phyloP scores from a whole-genome alignment of 2,888 invertebrate species.

The Agrotis puta region DNA sequence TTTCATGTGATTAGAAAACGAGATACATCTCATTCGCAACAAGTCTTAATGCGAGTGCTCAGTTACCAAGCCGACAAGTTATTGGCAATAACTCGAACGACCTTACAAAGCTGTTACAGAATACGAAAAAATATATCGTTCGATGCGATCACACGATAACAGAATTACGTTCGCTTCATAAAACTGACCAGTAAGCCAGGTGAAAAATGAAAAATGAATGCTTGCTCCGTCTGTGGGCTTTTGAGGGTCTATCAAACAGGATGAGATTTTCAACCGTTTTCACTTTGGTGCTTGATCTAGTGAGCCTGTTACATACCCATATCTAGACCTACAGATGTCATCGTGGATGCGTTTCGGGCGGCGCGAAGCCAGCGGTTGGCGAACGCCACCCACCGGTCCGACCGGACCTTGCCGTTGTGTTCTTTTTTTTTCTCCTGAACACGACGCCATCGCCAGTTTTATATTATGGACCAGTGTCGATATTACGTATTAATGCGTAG shows the following conservation, averaged over 20 bases:
- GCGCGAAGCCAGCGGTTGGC: conserved; percentile 4
- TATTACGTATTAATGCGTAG: conserved; percentile 25
- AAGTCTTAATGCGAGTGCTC: conserved; percentile 23
- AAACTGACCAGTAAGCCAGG: conserved; percentile 7
- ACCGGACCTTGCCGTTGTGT: conserved; percentile 37
- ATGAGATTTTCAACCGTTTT: conserved; percentile 2
- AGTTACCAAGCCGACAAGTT: conserved; percentile 26
- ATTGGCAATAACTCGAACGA: conserved; percentile 45
- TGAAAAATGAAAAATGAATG: background rate
- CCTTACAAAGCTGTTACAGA: conserved; percentile 57
- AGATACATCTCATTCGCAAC: conserved; percentile 26
- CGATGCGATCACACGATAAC: conserved; percentile 40
- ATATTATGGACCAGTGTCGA: conserved; percentile 28
- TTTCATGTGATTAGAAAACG: conserved; percentile 18
- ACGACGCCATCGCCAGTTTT: conserved; percentile 33
- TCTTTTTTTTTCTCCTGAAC: conserved; percentile 33
- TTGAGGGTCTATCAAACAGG: background rate
- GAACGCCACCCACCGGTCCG: conserved; percentile 41
- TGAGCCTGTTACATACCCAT: conserved; percentile 9
- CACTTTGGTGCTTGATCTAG: background rate
- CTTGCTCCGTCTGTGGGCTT: background rate
- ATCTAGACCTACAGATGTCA: conserved; percentile 28
- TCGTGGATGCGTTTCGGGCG: conserved; percentile 15
- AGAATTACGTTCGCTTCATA: conserved; percentile 21
- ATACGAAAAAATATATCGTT: conserved; percentile 43